Conservation (phyloP, 2,113 vertebrate species). For the Tragelaphus strepsiceros region DNA sequence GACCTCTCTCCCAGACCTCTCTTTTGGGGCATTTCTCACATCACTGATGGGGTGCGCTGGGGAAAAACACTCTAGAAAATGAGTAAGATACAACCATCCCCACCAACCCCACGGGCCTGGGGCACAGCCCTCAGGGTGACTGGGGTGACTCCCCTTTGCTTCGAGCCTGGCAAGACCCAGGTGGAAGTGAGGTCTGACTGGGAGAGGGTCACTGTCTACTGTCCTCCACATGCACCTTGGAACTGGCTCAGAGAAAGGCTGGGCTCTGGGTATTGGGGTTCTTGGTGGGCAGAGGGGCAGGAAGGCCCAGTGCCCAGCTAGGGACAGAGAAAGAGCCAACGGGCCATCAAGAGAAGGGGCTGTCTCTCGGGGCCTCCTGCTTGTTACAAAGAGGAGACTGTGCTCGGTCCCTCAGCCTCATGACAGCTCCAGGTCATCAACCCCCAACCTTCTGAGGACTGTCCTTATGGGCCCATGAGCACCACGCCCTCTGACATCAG, state of each 20-base stretch:
- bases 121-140: neutral
- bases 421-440: neutral
- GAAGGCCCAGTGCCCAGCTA: neutral
- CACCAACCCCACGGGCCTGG: neutral
- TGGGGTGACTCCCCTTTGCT: neutral
- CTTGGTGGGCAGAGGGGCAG: neutral
- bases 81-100: neutral
- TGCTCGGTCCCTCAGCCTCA: neutral
- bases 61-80: neutral
- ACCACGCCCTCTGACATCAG: neutral
- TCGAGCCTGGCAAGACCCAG: neutral
- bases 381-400: neutral
- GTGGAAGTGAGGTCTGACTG: neutral
- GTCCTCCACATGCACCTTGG: neutral
- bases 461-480: neutral
- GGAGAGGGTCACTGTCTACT: neutral
- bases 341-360: neutral
- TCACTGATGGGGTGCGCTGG: neutral
- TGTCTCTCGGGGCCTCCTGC: neutral
- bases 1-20: neutral
- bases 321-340: neutral
- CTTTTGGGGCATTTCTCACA: neutral
- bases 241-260: neutral
- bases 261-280: neutral
- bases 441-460: neutral